A percentile compares a stretch with the other conserved stretches of the same genome.
phyloP scores from a whole-genome alignment of 1,140 invertebrate genomes.

The Mercenaria mercenaria region DNA sequence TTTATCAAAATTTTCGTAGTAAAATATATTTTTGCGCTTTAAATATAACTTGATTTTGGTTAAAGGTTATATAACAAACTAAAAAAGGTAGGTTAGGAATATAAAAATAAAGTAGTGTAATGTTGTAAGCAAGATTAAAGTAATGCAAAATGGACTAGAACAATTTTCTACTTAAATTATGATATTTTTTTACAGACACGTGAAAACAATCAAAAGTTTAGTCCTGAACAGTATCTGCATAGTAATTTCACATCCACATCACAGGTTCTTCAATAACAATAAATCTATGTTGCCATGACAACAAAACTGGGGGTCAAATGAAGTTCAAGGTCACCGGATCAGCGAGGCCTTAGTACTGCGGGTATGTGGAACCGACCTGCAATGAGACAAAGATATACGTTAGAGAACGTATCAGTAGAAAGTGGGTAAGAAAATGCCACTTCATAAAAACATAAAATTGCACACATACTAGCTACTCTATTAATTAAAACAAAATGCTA shows the following conservation, averaged over 20 bases:
- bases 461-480: neutral
- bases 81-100: neutral
- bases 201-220: conserved; percentile 28
- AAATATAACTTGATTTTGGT: no score
- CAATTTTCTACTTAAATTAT: conserved; percentile 13
- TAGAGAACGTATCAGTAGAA: neutral
- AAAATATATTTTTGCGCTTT: no score
- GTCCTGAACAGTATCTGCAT: conserved; percentile 52
- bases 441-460: neutral
- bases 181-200: conserved; percentile 15
- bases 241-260: conserved; percentile 29
- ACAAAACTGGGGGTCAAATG: neutral
- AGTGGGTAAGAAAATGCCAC: neutral
- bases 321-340: conserved; percentile 59
- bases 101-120: neutral
- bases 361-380: conserved; percentile 66
- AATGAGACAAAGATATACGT: neutral
- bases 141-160: conserved; percentile 12
- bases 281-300: neutral
- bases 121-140: neutral
- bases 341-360: conserved; percentile 67
- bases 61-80: neutral
- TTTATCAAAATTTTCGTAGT: neutral
- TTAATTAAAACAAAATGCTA: neutral
- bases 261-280: conserved; percentile 12